Evolutionary conservation across 1,140 invertebrate genomes (phyloP).

Genomic region (Spodoptera frugiperda): DNA sequence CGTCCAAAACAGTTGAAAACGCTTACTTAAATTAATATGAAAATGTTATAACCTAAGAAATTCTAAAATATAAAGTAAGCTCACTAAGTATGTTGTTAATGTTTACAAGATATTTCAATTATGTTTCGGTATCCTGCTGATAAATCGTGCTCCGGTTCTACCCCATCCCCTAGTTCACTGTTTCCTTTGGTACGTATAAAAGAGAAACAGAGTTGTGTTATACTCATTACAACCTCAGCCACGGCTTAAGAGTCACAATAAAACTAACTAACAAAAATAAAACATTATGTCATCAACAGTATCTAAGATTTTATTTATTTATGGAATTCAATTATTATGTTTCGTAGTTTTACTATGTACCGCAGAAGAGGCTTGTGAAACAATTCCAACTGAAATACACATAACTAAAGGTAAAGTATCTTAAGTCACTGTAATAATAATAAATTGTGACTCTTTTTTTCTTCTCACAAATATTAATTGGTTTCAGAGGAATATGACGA

Average conservation of each 20-base stretch:
- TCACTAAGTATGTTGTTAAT: not conserved
- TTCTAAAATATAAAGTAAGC: not conserved
- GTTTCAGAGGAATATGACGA: slow-evolving; percentile 94
- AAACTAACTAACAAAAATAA: not conserved
- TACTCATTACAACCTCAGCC: slow-evolving; percentile 18
- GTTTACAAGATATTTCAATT: slow-evolving; percentile 59
- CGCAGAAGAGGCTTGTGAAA: slow-evolving; percentile 78
- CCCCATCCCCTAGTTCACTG: slow-evolving; percentile 18
- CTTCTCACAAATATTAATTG: slow-evolving; percentile 17
- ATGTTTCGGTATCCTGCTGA: slow-evolving; percentile 52
- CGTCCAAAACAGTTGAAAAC: too few relatives aligned
- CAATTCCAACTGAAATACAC: slow-evolving; percentile 76
- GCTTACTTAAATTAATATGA: too few relatives aligned
- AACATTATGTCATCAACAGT: slow-evolving; percentile 32
- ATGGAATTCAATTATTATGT: slow-evolving; percentile 53
- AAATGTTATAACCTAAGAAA: not conserved
- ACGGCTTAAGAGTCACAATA: not conserved
- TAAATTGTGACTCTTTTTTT: slow-evolving; percentile 31
- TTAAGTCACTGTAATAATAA: not conserved
- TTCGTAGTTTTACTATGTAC: slow-evolving; percentile 55
- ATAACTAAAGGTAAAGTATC: slow-evolving; percentile 74
- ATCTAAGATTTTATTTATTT: slow-evolving; percentile 48
- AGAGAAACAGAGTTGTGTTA: not conserved
- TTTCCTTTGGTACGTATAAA: slow-evolving; percentile 46
- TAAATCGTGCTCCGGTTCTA: slow-evolving; percentile 39